Evolutionary conservation across 2,888 invertebrate genomes (phyloP), one percentile per base, ranked within the genome.

Genomic region (Caenorhabditis becei): DNA sequence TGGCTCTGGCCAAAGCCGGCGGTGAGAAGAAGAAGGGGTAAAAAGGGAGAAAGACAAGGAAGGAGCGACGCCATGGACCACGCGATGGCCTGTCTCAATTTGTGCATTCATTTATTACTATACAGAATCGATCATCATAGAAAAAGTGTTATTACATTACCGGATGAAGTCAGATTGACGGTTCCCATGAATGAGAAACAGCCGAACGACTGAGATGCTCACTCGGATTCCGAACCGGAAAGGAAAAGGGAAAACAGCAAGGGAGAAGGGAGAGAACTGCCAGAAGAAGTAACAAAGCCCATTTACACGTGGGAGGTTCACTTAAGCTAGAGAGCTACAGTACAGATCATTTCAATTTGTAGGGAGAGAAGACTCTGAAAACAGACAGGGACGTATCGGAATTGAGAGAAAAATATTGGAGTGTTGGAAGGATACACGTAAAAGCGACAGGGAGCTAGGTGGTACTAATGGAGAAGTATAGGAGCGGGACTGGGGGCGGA

Each of bases 261-360:
- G 49, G 35, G n/a, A 23, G 51, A n/a, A 23, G 8, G 10, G 24
- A 49, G 28, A 35, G 18, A 58, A 44, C 14, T 41, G 41, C 41
- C 28, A 56, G 49, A 24, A 24, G 44, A 16, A 58, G 35, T 5
- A 67, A 35, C 14, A 53, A 59, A 70, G 47, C 59, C 49, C 69
- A 69, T 20, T 58, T 69, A 69, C 70, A 51, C 70, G 70, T 70
- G 70, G 26, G 70, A 51, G 10, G 37, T 61, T 51, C 37, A 23
- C 51, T 61, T 49, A 51, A 41, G 24, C 51, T 53, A 24, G 14
- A 16, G 59, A 51, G 61, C 70, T 61, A 61, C 70, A 53, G 35
- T 70, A 41, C 49, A 61, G 59, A 70, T 70, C 51, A 61, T 14
- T 14, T 5, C 7, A 7, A 26, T 24, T 53, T 53, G 53, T 24